These are phyloP conservation scores for Stichodactyla mertensii DNA, from an alignment of 64 coral and sea anemone species.

Conservation along the genomic window DNA sequence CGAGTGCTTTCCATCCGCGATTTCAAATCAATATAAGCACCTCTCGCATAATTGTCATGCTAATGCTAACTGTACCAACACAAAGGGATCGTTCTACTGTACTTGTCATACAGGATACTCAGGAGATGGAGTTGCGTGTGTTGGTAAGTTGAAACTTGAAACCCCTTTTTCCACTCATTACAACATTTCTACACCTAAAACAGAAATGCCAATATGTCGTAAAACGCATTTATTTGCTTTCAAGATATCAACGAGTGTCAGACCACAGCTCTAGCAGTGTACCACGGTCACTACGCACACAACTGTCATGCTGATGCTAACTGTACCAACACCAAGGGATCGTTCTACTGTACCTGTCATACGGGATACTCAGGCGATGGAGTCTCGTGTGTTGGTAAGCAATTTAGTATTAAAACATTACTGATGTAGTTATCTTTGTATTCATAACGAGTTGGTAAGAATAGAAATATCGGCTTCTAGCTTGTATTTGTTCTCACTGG, in stretches of 20 bases:
- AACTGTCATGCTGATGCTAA: conserved; percentile 50
- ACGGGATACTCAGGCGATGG: conserved; percentile 52
- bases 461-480: too few species aligned
- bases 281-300: conserved; percentile 23
- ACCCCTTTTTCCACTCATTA: too few species aligned
- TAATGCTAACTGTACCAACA: conserved; percentile 69
- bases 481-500: too few species aligned
- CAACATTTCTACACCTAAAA: too few species aligned
- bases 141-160: neutral
- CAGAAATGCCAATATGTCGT: too few species aligned
- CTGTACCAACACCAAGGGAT: conserved; percentile 59
- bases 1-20: conserved; percentile 31
- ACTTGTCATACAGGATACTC: conserved; percentile 60
- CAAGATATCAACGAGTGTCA: conserved; percentile 64
- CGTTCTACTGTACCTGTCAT: conserved; percentile 41
- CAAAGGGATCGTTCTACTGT: conserved; percentile 67
- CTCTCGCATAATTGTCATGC: conserved; percentile 50
- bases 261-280: conserved; percentile 6
- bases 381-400: conserved; percentile 31
- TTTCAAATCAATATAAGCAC: neutral
- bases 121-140: conserved; percentile 53
- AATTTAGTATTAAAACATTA: neutral
- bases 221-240: too few species aligned
- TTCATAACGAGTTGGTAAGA: too few species aligned
- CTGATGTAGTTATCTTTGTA: too few species aligned